Conservation (phyloP, 2,113 vertebrate genomes). For the Python bivittatus region DNA sequence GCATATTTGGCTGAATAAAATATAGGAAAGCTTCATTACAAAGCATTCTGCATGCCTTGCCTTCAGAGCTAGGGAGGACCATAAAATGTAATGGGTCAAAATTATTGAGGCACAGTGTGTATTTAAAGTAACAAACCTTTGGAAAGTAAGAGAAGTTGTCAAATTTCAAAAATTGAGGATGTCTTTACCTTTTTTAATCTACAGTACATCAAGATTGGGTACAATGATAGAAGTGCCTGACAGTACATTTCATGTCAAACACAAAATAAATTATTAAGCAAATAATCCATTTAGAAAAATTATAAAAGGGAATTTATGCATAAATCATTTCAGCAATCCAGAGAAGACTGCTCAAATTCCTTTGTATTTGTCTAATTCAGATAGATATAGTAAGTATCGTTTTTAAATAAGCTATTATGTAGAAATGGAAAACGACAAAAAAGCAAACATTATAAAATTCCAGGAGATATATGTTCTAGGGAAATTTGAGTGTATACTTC, state of each 20-base stretch:
- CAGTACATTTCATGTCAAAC: not conserved
- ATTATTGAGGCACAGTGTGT: not conserved
- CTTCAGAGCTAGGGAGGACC: not conserved
- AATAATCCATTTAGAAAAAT: not conserved
- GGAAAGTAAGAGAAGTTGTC: not conserved
- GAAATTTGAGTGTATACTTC: not conserved
- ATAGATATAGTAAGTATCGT: not conserved
- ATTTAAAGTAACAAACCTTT: not conserved
- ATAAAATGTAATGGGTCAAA: not conserved
- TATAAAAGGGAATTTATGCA: not conserved
- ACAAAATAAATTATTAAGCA: not conserved
- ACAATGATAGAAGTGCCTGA: not conserved
- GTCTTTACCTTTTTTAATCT: not conserved
- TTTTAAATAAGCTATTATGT: not conserved
- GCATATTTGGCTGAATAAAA: not conserved
- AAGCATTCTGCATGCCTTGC: not conserved
- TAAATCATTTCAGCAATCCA: not conserved
- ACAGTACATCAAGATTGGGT: not conserved
- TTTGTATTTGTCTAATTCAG: not conserved
- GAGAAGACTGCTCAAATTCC: not conserved
- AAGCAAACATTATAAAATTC: not conserved
- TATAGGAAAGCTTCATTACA: not conserved
- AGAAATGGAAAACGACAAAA: not conserved
- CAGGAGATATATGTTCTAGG: not conserved
- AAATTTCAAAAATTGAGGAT: not conserved